Percentiles rank a stretch among this genome's conserved stretches.
These are phyloP conservation scores for Hyposoter dolosus DNA, from an alignment of 2,888 invertebrate species.

Conservation along the genomic window DNA sequence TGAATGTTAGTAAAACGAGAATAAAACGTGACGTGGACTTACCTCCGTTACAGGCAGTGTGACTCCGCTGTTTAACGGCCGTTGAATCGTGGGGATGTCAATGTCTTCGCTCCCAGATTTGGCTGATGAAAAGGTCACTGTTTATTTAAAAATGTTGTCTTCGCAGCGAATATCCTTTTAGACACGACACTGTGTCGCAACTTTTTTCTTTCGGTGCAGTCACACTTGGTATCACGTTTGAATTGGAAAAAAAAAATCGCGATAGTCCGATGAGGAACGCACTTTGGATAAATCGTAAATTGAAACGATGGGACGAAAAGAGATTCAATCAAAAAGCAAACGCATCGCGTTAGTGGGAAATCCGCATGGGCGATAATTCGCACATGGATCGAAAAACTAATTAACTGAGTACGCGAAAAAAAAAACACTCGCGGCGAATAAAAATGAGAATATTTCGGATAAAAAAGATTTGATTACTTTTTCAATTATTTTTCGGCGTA, in stretches of 20 bases:
- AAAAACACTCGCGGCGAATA: not conserved
- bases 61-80: constrained; percentile 71
- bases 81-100: constrained; percentile 67
- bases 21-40: constrained; percentile 64
- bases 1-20: not conserved
- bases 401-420: not conserved
- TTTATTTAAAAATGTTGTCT: not conserved
- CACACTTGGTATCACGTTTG: not conserved
- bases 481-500: constrained; percentile 9
- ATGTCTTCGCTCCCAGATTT: constrained; percentile 42
- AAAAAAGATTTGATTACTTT: not conserved
- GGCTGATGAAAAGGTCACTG: not conserved
- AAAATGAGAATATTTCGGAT: too few relatives aligned
- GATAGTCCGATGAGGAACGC: not conserved
- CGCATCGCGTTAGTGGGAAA: not conserved
- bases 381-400: constrained; percentile 14
- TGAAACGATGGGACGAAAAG: not conserved
- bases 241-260: not conserved
- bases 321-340: not conserved
- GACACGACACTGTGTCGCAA: constrained; percentile 18
- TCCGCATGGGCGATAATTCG: not conserved
- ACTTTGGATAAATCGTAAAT: not conserved
- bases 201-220: constrained; percentile 12
- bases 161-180: not conserved
- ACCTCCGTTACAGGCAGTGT: constrained; percentile 82